Evolutionary conservation across 2,888 invertebrate species (phyloP).

Genomic region (Drosophila basisetae): DNA sequence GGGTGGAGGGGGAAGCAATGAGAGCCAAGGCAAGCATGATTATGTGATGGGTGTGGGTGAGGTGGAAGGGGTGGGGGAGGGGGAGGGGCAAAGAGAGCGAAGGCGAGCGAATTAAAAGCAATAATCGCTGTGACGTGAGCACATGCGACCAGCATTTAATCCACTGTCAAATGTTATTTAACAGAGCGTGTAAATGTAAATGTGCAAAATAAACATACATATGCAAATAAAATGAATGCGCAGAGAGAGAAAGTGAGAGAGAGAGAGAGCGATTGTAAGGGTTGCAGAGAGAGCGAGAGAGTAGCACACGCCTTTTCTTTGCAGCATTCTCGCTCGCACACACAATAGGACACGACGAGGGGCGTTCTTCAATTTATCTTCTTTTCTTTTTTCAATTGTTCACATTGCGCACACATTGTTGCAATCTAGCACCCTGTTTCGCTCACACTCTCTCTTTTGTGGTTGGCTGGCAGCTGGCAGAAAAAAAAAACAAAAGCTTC

Average conservation of each 20-base stretch:
- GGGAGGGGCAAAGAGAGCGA: not conserved
- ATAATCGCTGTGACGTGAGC: not conserved
- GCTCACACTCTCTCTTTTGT: constrained; percentile 1
- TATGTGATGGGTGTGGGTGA: not conserved
- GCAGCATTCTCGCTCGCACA: not conserved
- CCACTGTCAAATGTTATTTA: constrained; percentile 3
- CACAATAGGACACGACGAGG: not conserved
- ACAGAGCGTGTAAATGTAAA: constrained; percentile 1
- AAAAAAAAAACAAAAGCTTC: constrained; percentile 43
- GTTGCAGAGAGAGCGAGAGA: not conserved
- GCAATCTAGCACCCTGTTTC: not conserved
- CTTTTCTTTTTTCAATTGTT: constrained; percentile 49
- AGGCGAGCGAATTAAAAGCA: not conserved
- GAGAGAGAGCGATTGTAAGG: not conserved
- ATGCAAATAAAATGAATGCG: not conserved
- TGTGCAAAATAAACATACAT: not conserved
- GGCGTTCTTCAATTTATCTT: constrained; percentile 1
- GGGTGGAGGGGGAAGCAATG: not conserved
- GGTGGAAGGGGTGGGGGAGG: not conserved
- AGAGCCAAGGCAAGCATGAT: not conserved
- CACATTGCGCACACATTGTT: constrained; percentile 46
- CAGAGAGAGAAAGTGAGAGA: constrained; percentile 1
- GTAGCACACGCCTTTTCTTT: not conserved
- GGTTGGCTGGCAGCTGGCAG: not conserved
- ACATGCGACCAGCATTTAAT: not conserved